phyloP scores from a whole-genome alignment of 1,140 invertebrate species.

The Musca domestica region DNA sequence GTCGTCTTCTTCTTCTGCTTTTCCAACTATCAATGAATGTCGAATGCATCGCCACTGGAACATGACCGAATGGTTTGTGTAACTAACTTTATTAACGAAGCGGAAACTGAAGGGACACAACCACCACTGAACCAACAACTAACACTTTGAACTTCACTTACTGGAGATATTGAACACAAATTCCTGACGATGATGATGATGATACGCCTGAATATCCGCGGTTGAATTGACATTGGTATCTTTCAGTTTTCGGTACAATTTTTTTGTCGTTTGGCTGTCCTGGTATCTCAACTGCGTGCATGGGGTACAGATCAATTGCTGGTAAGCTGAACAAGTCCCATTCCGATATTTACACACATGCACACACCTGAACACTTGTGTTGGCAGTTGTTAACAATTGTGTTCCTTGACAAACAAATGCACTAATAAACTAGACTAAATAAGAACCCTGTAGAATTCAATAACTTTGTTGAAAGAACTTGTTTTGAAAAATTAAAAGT shows the following conservation, averaged over 20 bases:
- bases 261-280: too few species aligned
- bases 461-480: too few species aligned
- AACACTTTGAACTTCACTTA: too few species aligned
- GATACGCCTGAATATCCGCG: conserved; percentile 11
- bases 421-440: too few species aligned
- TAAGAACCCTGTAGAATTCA: too few species aligned
- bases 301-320: neutral
- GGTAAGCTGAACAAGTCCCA: too few species aligned
- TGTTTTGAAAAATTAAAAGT: too few species aligned
- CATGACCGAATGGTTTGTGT: conserved; percentile 33
- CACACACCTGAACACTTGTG: too few species aligned
- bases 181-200: neutral
- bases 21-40: neutral
- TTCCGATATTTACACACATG: too few species aligned
- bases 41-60: conserved; percentile 13
- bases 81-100: conserved; percentile 52
- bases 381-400: too few species aligned
- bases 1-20: neutral
- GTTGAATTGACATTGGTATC: conserved; percentile 12
- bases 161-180: neutral
- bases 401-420: too few species aligned
- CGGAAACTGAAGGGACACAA: conserved; percentile 39
- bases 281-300: neutral
- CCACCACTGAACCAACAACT: neutral
- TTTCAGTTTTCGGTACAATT: neutral